phyloP scores from a whole-genome alignment of 2,888 invertebrate species.

The Protonemura montana region DNA sequence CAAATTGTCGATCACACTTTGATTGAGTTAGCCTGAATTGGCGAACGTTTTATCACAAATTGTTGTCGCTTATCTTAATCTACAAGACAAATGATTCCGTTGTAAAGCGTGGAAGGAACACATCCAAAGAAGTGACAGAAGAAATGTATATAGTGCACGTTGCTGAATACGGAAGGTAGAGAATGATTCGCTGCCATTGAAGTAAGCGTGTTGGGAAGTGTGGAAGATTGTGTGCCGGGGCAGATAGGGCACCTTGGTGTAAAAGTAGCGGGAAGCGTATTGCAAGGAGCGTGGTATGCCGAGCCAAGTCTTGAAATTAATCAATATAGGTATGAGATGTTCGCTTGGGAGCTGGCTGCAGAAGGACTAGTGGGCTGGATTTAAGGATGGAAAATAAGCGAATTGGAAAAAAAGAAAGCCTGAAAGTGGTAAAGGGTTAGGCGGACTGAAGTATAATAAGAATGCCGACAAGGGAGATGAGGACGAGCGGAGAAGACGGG shows the following conservation, averaged over 20 bases:
- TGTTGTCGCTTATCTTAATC: conserved; percentile 12
- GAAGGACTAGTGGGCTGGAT: background rate
- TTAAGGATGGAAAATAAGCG: conserved; percentile 8
- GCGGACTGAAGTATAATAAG: background rate
- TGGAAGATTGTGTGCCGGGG: background rate
- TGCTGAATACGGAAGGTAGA: background rate
- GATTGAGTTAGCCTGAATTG: background rate
- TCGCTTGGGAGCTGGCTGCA: background rate
- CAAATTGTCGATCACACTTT: background rate
- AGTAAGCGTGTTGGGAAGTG: background rate
- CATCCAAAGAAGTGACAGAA: background rate
- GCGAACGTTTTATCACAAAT: background rate
- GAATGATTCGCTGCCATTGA: background rate
- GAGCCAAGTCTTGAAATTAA: background rate
- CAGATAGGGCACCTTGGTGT: background rate
- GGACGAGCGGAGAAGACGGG: background rate
- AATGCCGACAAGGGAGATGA: background rate
- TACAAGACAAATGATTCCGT: background rate
- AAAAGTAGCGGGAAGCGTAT: background rate
- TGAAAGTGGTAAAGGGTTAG: conserved; percentile 12
- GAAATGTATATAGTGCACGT: background rate
- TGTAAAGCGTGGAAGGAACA: conserved; percentile 3
- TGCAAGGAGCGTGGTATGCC: background rate
- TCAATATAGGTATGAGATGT: conserved; percentile 12
- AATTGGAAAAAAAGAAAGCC: conserved; percentile 9